Evolutionary conservation across 2,888 invertebrate genomes (phyloP), one percentile per base, ranked within the genome.

Genomic region (Isoperla grammatica): DNA sequence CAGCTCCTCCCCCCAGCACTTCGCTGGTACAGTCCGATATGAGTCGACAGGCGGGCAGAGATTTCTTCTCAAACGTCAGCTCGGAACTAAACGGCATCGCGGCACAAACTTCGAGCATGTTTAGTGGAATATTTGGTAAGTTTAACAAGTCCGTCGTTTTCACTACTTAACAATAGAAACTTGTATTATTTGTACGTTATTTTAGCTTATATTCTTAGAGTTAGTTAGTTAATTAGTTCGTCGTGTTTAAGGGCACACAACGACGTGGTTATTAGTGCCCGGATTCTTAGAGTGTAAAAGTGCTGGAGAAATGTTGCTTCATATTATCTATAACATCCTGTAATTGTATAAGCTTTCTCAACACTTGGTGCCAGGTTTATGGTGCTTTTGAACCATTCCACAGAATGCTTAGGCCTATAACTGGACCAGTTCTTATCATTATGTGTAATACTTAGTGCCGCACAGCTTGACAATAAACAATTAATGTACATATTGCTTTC

Each of bases 51-150:
- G 71, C 83, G 46, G 70, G 76, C 37, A 79, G 90, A 56, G 88
- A 90, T 76, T 90, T 95, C 78, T 87, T 96, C 76, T 87, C 93
- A 62, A 87, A 92, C 70, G 89, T 97, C 71, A 92, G 93, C 70
- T 92, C 87, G 29, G 96, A 97, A 73, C 80, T 97, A 57, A 95
- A 94, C 72, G 94, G 94, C 6, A 82, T 95, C 53, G 95, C 96
- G 17, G 89, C 93, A 1, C 93, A 95, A 65, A 95, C 95, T 0
- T 86, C 91, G 13, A 94, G 87, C 73, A 95, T 96, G 85, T 91
- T 97, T 72, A 93, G 93, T 58, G 96, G 94, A 73, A 83, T 97
- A 68, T 95, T 97, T 74, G 93, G 95, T 73, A 79, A 75, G 77
- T 69, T 54, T 42, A 22, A 1, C 19, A 55, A 45, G 17, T 15